Conservation (phyloP, 2,113 vertebrate genomes). For the Melanerpes formicivorus region DNA sequence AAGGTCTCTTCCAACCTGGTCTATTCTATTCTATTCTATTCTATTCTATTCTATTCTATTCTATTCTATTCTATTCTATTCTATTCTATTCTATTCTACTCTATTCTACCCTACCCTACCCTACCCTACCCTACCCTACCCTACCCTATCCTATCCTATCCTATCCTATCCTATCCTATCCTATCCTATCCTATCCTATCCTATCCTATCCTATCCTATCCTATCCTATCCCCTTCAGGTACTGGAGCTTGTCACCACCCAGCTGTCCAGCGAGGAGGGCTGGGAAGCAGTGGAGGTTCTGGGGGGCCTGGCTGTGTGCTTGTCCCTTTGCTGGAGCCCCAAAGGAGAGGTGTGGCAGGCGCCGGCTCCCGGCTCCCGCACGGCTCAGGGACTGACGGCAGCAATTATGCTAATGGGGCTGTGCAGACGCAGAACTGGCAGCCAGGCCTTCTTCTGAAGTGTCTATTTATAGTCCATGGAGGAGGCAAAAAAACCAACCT, state of each 20-base stretch:
- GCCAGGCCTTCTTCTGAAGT: constrained; percentile 24
- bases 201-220: too few relatives aligned
- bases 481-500: background rate
- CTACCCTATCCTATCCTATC: too few relatives aligned
- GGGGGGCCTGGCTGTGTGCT: background rate
- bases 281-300: background rate
- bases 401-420: constrained; percentile 72
- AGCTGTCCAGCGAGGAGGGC: constrained; percentile 49
- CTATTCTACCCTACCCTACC: too few relatives aligned
- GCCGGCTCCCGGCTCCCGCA: background rate
- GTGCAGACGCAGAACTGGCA: constrained; percentile 74
- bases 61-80: too few relatives aligned
- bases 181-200: too few relatives aligned
- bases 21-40: too few relatives aligned
- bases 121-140: too few relatives aligned
- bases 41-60: too few relatives aligned
- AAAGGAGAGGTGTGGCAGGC: constrained; percentile 43
- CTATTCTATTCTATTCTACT: too few relatives aligned
- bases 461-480: constrained; percentile 69
- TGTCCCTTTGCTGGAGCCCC: constrained; percentile 66
- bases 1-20: too few relatives aligned
- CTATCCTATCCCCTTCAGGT: too few relatives aligned
- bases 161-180: too few relatives aligned
- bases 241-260: background rate
- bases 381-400: constrained; percentile 58